Evolutionary conservation across 2,888 invertebrate species (phyloP), one percentile per base, ranked within the genome.

Genomic region (Chrysolina haemoptera): DNA sequence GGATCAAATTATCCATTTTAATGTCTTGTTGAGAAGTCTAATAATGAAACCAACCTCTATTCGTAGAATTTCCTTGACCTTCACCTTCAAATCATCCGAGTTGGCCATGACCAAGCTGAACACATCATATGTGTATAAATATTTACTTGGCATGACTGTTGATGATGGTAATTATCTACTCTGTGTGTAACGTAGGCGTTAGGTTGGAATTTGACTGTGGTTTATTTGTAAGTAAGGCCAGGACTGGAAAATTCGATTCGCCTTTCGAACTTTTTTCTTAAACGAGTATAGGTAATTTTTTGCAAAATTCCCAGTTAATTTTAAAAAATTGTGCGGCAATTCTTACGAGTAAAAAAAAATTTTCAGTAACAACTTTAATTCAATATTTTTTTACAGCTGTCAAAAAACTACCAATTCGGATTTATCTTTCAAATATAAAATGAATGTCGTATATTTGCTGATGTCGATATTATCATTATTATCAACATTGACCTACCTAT

Each of bases 21-120:
- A 35, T 59, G 35, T 59, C 35, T 59, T n/a, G 14, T 27, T 35
- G 35, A 10, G 35, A 12, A 0, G 35, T 59, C 27, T 1, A 59
- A 59, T 59, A 59, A 35, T 35, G 12, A 35, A 59, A 59, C 27
- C n/a, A 22, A 59, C 59, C n/a, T 50, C 27, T 14, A 59, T 27
- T 35, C 59, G n/a, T 35, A 35, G n/a, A 35, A 40, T 63, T 16
- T 55, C 16, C 10, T 53, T 43, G 40, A 66, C 67, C 67, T 53
- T 67, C 67, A 67, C 67, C 67, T 67, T 67, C 67, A 67, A 55
- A 67, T 67, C 53, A 53, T 67, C 67, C 67, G 40, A 67, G 48
- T 14, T 53, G 67, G 53, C 55, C 67, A 55, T 53, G 67, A 53
- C 40, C 66, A 55, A 20, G 55, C 55, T 55, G 35, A 11, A 20